A percentile compares a stretch with the other conserved stretches of the same genome.
Conservation (phyloP, 2,888 invertebrate genomes). For the Lochmaea crataegi region DNA sequence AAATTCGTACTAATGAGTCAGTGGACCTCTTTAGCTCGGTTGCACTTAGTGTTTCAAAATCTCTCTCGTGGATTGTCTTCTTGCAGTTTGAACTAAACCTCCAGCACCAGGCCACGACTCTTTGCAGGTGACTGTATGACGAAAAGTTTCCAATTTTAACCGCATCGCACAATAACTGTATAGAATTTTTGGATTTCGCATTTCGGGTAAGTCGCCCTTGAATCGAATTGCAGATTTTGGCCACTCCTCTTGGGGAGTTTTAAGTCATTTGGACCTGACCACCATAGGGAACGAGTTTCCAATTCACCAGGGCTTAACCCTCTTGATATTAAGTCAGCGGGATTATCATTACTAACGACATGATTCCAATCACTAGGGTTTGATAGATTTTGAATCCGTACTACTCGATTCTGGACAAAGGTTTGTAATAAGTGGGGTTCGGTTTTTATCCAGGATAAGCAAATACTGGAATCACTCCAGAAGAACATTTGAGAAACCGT, state of each 20-base stretch:
- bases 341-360: slow-evolving; percentile 35
- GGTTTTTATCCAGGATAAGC: slow-evolving; percentile 33
- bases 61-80: no score
- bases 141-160: no score
- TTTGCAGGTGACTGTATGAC: background rate
- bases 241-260: background rate
- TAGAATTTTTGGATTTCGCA: background rate
- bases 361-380: slow-evolving; percentile 9
- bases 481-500: slow-evolving; percentile 1
- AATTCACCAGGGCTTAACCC: background rate
- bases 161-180: background rate
- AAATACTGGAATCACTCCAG: slow-evolving; percentile 41
- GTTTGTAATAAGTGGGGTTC: slow-evolving; percentile 36
- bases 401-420: slow-evolving; percentile 38
- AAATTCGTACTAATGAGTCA: no score
- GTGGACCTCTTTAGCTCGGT: no score
- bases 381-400: slow-evolving; percentile 37
- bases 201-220: background rate
- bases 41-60: no score
- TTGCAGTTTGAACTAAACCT: no score
- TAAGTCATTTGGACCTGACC: background rate
- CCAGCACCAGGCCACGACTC: background rate
- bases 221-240: background rate
- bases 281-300: background rate
- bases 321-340: slow-evolving; percentile 31